Percentiles rank a stretch among this genome's conserved stretches.
Evolutionary conservation across 2,797 vertebrate species (phyloP).

Genomic region (Oryzias dopingdopingensis): DNA sequence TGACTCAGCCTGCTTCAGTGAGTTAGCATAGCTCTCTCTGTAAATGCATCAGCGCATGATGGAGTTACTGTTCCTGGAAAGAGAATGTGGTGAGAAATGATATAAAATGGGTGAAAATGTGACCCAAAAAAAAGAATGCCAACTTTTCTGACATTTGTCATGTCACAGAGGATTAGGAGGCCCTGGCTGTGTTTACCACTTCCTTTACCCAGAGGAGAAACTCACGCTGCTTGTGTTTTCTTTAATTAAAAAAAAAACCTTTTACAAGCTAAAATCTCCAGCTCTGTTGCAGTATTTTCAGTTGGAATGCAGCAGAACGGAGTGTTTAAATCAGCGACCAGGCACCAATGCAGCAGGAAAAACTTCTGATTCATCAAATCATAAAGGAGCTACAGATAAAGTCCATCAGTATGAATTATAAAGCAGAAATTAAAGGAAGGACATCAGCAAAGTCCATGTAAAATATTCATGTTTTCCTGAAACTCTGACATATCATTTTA

Average conservation of each 20-base stretch:
- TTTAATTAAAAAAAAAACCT: conserved; percentile 3
- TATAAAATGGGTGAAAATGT: conserved; percentile 5
- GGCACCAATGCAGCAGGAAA: conserved; percentile 34
- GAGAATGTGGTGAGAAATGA: background rate
- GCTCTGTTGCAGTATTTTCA: conserved; percentile 2
- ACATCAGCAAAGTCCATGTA: conserved; percentile 14
- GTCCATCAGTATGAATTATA: conserved; percentile 25
- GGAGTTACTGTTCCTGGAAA: conserved; percentile 12
- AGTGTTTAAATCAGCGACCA: conserved; percentile 33
- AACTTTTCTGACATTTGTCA: conserved; percentile 11
- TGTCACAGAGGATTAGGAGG: conserved; percentile 8
- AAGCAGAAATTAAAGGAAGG: conserved; percentile 17
- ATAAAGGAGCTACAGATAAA: conserved; percentile 35
- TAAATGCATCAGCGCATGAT: conserved; percentile 23
- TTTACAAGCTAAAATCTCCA: conserved; percentile 7
- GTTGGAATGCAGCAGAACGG: conserved; percentile 13
- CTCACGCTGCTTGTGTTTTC: conserved; percentile 5
- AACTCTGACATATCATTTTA: conserved; percentile 25
- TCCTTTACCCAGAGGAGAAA: conserved; percentile 11
- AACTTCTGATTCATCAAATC: conserved; percentile 61
- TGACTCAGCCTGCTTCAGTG: conserved; percentile 67
- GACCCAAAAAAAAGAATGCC: conserved; percentile 7
- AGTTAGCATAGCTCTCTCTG: conserved; percentile 45
- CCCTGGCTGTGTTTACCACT: conserved; percentile 6
- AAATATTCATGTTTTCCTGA: conserved; percentile 39